Evolutionary conservation across 30 jellyfish, hydroid and myxozoan species (phyloP), one percentile per base, ranked within the genome.

Genomic region (Turritopsis dohrnii): DNA sequence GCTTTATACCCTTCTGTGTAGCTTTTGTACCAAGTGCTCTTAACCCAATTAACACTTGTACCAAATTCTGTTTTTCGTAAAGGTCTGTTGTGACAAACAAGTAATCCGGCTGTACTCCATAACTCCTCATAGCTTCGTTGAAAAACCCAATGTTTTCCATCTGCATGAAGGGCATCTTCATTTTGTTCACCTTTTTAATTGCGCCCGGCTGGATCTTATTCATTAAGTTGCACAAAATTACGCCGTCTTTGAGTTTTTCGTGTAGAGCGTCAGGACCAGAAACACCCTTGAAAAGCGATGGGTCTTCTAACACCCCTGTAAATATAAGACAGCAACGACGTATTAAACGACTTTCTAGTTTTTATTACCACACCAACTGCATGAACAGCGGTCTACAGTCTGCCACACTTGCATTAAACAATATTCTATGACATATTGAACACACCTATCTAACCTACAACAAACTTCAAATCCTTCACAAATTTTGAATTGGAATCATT

Each of bases 1-100:
- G 87, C 79, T 80, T 80, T 53, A 80, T 71, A 23, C 87, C 87
- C 0, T 25, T 24, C 13, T 31, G 16, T 65, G 87, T 52, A 18
- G 87, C 87, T 19, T 22, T 21, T 7, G 81, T 26, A 18, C 87
- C 87, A 20, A 80, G 81, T 22, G 81, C 81, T 22, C 87, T 21
- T 52, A 80, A 26, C 21, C 80, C 81, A 8, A 80, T 53, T 19
- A 80, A 65, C 54, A 80, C 87, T 80, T 80, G 87, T 0, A 65
- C 80, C 81, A 80, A 31, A 53, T 80, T 80, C 65, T 80, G 76
- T 52, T 80, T 80, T 65, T 80, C 87, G 75, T 83, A 92, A 21
- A 91, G 81, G 71, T 91, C 90, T 21, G 94, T 87, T 13, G 96
- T 83, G 28, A 91, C 89, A 79, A 91, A 91, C 7, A 80, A 25